A percentile compares a stretch with the other conserved stretches of the same genome.
Conservation (phyloP, 2,113 vertebrate genomes). For the Fukomys damarensis region DNA sequence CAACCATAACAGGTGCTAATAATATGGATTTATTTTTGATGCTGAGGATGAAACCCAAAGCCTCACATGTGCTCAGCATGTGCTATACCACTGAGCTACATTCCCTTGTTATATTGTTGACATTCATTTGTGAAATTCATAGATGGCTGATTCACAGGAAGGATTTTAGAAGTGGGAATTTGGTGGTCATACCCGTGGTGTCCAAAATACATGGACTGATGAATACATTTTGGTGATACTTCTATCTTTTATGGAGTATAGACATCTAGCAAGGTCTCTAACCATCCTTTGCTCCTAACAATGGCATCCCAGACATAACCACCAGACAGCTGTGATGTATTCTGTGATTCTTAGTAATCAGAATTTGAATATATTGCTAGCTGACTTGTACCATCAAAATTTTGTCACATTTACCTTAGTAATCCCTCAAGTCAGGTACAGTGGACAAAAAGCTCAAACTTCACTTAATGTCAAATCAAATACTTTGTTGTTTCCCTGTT, state of each 20-base stretch:
- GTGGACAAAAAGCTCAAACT: neutral
- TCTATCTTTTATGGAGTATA: neutral
- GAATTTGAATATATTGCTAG: neutral
- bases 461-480: neutral
- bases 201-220: neutral
- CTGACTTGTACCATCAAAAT: neutral
- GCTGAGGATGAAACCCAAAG: neutral
- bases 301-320: neutral
- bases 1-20: neutral
- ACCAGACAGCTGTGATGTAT: neutral
- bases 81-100: neutral
- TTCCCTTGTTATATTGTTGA: neutral
- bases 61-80: fast-evolving
- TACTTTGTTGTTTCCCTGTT: neutral
- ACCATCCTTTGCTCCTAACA: neutral
- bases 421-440: neutral
- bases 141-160: neutral
- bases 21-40: neutral
- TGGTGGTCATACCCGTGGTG: neutral
- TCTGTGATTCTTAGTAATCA: neutral
- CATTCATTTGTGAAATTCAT: neutral
- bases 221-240: neutral
- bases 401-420: neutral
- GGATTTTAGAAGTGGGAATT: neutral
- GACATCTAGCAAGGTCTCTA: neutral